Conservation (phyloP, 2,888 invertebrate species). For the Dicranocentrus wangi region DNA sequence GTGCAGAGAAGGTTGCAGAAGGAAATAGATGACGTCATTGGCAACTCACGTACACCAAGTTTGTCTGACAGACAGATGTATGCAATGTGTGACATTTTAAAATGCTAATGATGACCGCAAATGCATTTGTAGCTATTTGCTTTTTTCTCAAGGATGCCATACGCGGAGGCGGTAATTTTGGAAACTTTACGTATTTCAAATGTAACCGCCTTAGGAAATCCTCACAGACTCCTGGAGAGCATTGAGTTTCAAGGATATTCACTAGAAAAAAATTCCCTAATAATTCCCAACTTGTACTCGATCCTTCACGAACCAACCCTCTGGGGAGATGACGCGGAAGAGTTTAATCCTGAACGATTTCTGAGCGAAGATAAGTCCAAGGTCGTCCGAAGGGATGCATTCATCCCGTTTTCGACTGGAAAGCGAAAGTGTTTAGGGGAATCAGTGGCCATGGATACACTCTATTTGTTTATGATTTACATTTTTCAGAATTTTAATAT, state of each 20-base stretch:
- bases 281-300: conserved; percentile 48
- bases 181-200: conserved; percentile 58
- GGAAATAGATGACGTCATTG: conserved; percentile 62
- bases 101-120: not conserved
- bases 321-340: conserved; percentile 57
- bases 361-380: conserved; percentile 35
- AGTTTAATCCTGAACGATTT: conserved; percentile 66
- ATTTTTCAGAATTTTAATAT: conserved; percentile 40
- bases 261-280: conserved; percentile 45
- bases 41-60: conserved; percentile 44
- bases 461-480: conserved; percentile 38
- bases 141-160: conserved; percentile 50
- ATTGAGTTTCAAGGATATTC: conserved; percentile 35
- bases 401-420: conserved; percentile 48
- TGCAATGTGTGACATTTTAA: too few species aligned
- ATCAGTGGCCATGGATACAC: conserved; percentile 46
- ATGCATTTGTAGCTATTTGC: not conserved
- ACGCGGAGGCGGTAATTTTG: conserved; percentile 59
- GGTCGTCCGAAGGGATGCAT: conserved; percentile 29
- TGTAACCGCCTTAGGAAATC: conserved; percentile 40
- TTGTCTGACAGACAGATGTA: conserved; percentile 59
- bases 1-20: conserved; percentile 56
- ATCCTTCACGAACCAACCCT: conserved; percentile 54
- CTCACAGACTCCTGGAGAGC: conserved; percentile 35
- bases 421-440: conserved; percentile 60